A percentile compares a stretch with the other conserved stretches of the same genome.
phyloP scores from a whole-genome alignment of 2,888 invertebrate species.

The Caenorhabditis virilis region DNA sequence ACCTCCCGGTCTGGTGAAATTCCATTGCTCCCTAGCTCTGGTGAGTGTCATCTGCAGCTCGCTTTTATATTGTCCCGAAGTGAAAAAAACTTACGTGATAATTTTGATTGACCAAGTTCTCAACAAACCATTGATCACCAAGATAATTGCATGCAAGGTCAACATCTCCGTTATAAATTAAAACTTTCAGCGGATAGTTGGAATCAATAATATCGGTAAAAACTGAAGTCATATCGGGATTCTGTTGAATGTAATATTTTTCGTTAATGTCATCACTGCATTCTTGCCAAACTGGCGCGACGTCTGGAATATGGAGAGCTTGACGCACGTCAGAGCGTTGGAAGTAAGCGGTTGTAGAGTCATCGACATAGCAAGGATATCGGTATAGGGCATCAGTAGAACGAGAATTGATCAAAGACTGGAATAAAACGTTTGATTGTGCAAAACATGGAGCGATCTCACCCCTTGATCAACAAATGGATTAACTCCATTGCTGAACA shows the following conservation, averaged over 20 bases:
- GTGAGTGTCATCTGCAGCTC: slow-evolving; percentile 27
- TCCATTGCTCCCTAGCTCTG: slow-evolving; percentile 36
- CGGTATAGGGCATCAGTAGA: slow-evolving; percentile 51
- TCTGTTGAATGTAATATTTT: slow-evolving; percentile 53
- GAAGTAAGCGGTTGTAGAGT: slow-evolving; percentile 43
- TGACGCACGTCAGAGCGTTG: slow-evolving; percentile 34
- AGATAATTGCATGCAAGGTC: slow-evolving; percentile 62
- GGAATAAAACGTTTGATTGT: slow-evolving; percentile 4
- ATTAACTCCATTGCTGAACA: slow-evolving; percentile 39
- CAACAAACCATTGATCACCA: slow-evolving; percentile 63
- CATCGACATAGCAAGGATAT: slow-evolving; percentile 51
- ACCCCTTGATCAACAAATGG: slow-evolving; percentile 56
- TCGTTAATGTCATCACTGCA: slow-evolving; percentile 59
- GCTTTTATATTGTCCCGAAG: not conserved
- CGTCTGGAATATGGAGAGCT: slow-evolving; percentile 53
- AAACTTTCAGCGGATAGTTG: slow-evolving; percentile 41
- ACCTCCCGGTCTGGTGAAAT: slow-evolving; percentile 44
- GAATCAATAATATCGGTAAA: slow-evolving; percentile 51
- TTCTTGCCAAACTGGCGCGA: slow-evolving; percentile 34
- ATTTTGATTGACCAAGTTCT: slow-evolving; percentile 28
- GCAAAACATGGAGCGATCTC: not conserved
- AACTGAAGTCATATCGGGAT: slow-evolving; percentile 56
- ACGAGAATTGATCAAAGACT: slow-evolving; percentile 38
- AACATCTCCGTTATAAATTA: slow-evolving; percentile 64
- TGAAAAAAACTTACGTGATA: not conserved